phyloP scores from a whole-genome alignment of 1,140 invertebrate genomes.

The Aricia agestis region DNA sequence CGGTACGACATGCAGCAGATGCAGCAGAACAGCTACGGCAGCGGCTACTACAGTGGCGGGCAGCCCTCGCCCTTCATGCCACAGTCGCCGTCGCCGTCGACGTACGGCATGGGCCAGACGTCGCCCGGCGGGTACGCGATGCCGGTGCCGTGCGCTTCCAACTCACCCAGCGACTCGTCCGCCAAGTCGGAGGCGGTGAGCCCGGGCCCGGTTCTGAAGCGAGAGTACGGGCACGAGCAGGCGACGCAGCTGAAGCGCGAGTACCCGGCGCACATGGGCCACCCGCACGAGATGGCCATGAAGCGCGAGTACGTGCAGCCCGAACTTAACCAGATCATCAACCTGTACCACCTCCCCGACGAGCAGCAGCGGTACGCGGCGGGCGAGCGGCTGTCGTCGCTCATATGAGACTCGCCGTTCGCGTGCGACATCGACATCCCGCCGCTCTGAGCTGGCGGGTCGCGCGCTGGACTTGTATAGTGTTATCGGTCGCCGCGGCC shows the following conservation, averaged over 20 bases:
- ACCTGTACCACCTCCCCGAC: slow-evolving; percentile 80
- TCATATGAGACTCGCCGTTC: slow-evolving; percentile 76
- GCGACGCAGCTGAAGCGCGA: slow-evolving; percentile 84
- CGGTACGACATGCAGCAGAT: slow-evolving; percentile 91
- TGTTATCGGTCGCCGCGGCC: slow-evolving; percentile 17
- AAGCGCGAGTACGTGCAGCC: slow-evolving; percentile 83
- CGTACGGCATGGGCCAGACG: slow-evolving; percentile 79
- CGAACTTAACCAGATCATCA: slow-evolving; percentile 79
- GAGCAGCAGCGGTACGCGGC: slow-evolving; percentile 73
- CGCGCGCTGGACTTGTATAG: slow-evolving; percentile 53
- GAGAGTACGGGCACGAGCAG: slow-evolving; percentile 81
- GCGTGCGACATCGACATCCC: slow-evolving; percentile 77
- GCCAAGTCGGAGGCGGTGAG: slow-evolving; percentile 91
- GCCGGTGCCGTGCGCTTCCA: slow-evolving; percentile 81
- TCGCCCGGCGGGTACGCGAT: slow-evolving; percentile 80
- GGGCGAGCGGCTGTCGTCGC: slow-evolving; percentile 71
- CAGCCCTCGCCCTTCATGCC: slow-evolving; percentile 79
- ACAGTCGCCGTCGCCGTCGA: slow-evolving; percentile 80
- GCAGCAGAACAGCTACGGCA: slow-evolving; percentile 89
- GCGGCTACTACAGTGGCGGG: slow-evolving; percentile 84
- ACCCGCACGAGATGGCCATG: slow-evolving; percentile 79
- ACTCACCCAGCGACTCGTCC: slow-evolving; percentile 88
- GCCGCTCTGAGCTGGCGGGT: slow-evolving; percentile 69
- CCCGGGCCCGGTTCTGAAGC: slow-evolving; percentile 80
- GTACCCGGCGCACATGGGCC: slow-evolving; percentile 82